Evolutionary conservation across 2,888 invertebrate genomes (phyloP).

Genomic region (Villa cingulata): DNA sequence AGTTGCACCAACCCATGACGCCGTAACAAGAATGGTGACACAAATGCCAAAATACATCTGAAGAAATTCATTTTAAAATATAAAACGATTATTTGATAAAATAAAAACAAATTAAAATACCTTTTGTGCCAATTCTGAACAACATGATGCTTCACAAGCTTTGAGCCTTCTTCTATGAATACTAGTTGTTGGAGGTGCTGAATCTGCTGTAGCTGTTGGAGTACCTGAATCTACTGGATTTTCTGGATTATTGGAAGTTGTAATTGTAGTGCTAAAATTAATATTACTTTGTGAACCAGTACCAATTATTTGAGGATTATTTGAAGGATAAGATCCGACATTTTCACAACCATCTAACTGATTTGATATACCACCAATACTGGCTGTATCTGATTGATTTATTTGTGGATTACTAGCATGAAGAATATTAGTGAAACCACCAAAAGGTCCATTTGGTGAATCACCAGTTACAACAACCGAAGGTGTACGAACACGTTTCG

Average conservation of each 20-base stretch:
- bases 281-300: constrained; percentile 5
- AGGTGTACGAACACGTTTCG: constrained; percentile 52
- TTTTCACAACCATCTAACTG: constrained; percentile 45
- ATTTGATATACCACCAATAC: constrained; percentile 33
- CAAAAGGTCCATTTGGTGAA: constrained; percentile 40
- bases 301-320: constrained; percentile 13
- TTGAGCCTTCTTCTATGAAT: constrained; percentile 28
- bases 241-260: background rate
- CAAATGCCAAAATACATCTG: constrained; percentile 82
- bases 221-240: constrained; percentile 11
- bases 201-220: constrained; percentile 21
- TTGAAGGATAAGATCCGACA: constrained; percentile 7
- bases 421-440: constrained; percentile 37
- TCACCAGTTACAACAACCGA: constrained; percentile 58
- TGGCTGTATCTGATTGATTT: constrained; percentile 37
- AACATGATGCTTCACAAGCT: constrained; percentile 59
- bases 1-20: constrained; percentile 85
- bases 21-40: constrained; percentile 74
- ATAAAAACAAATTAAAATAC: constrained; percentile 33
- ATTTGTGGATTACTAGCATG: constrained; percentile 38
- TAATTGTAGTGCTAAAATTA: background rate
- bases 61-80: background rate
- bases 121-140: constrained; percentile 72
- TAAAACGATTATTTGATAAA: too few relatives aligned
- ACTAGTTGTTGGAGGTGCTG: constrained; percentile 21